A percentile compares a stretch with the other conserved stretches of the same genome.
phyloP scores from a whole-genome alignment of 92 coral and sea anemone species.

The Montipora capitata region DNA sequence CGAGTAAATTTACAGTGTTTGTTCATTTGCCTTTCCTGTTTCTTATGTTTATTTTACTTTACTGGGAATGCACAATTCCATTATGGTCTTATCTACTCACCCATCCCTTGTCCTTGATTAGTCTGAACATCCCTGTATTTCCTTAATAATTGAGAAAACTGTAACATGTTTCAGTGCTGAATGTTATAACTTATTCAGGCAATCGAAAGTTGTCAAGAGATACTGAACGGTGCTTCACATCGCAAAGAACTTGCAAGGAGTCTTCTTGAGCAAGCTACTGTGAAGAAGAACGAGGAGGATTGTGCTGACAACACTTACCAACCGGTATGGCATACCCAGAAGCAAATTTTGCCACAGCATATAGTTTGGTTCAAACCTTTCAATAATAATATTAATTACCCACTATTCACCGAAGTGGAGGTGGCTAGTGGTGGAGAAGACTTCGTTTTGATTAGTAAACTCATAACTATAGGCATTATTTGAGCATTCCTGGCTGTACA shows the following conservation, averaged over 20 bases:
- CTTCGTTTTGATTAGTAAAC: no score
- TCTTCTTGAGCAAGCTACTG: conserved; percentile 71
- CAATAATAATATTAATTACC: not conserved
- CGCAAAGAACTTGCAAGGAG: conserved; percentile 32
- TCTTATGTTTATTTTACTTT: not conserved
- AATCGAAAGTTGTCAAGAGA: conserved; percentile 55
- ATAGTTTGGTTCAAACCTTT: no score
- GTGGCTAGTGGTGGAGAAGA: no score
- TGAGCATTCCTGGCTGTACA: not conserved
- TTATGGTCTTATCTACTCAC: not conserved
- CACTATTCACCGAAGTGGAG: no score
- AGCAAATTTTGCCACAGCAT: no score
- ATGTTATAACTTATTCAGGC: conserved; percentile 40
- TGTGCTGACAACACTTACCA: conserved; percentile 50
- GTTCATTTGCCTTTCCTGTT: not conserved
- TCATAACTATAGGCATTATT: no score
- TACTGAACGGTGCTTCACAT: conserved; percentile 41
- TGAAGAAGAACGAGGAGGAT: conserved; percentile 55
- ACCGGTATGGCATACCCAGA: conserved; percentile 46
- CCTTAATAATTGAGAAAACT: not conserved
- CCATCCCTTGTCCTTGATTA: not conserved
- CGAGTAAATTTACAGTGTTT: no score
- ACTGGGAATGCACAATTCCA: no score
- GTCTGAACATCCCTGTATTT: no score
- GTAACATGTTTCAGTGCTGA: not conserved